These are phyloP conservation scores for Pelecanus crispus DNA, from an alignment of 2,113 vertebrate species.

Conservation along the genomic window DNA sequence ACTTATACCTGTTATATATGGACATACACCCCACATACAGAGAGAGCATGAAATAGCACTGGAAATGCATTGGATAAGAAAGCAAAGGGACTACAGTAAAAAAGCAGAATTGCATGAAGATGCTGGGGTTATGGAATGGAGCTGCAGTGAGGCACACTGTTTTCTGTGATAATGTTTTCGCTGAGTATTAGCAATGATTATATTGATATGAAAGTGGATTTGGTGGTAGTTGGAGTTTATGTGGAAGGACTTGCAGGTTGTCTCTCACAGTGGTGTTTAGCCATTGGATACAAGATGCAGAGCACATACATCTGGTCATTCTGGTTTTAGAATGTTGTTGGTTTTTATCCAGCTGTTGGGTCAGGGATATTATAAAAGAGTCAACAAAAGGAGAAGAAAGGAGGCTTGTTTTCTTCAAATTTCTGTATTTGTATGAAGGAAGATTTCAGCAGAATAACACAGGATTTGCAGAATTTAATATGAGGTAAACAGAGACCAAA, in stretches of 20 bases:
- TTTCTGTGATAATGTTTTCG: not conserved
- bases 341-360: not conserved
- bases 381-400: not conserved
- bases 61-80: not conserved
- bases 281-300: not conserved
- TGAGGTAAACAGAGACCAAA: not conserved
- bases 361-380: not conserved
- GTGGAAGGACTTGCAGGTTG: not conserved
- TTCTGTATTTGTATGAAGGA: not conserved
- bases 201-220: not conserved
- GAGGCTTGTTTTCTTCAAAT: not conserved
- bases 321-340: not conserved
- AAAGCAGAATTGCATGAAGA: not conserved
- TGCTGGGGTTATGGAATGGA: not conserved
- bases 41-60: not conserved
- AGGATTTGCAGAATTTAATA: not conserved
- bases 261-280: not conserved
- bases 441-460: not conserved
- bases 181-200: not conserved
- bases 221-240: not conserved
- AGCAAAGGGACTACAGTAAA: not conserved
- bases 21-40: not conserved
- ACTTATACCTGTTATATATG: not conserved
- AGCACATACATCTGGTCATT: not conserved
- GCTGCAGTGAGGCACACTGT: not conserved